Base-by-base conservation (phyloP, 2,888 invertebrate genomes). In the Drosophila multiciliata region DNA sequence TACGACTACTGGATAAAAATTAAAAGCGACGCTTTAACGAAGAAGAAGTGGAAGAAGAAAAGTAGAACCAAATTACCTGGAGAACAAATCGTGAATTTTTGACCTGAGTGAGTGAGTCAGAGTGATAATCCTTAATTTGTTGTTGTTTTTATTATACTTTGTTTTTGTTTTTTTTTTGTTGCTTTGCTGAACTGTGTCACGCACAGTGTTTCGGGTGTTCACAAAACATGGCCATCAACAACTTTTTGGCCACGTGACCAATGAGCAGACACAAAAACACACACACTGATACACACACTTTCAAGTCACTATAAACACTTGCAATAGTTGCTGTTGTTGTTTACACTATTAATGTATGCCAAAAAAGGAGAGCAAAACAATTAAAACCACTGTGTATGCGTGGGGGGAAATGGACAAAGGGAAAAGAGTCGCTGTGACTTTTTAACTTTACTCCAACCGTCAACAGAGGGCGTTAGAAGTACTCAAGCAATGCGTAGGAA, bases 181-280 rank as follows among this genome's bases (percentile, higher is more conserved):
- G 62, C 49, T 66, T 23, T 67, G 50, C 61, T 68, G 49, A 58
- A 72, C 66, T 83, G 69, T 88, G 87, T 88, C 89, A 90, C 89
- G 85, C 90, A 89, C 88, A 67, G 45, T 75, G 79, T 60, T 20
- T 58, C 35, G 58, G 64, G 11, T 69, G 64, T 42, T 42, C 65
- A 64, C 69, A 72, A 70, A 73, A 81, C 84, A 72, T 84, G 73
- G 73, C 75, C 75, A 45, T 65, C 52, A 82, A 84, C 69, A 42
- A 57, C 42, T 42, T 84, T 84, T 78, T 75, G 75, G 75, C 89
- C 90, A 90, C 82, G 89, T 87, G 87, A 90, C 87, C 90, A 84
- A 77, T 53, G 36, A 58, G 40, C 42, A 33, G 29, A 26, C 45
- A 68, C 65, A 59, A 54, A 52, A 59, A 61, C 48, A 61, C 67